Conservation (phyloP, 2,113 vertebrate species). For the Hemibagrus wyckioides region DNA sequence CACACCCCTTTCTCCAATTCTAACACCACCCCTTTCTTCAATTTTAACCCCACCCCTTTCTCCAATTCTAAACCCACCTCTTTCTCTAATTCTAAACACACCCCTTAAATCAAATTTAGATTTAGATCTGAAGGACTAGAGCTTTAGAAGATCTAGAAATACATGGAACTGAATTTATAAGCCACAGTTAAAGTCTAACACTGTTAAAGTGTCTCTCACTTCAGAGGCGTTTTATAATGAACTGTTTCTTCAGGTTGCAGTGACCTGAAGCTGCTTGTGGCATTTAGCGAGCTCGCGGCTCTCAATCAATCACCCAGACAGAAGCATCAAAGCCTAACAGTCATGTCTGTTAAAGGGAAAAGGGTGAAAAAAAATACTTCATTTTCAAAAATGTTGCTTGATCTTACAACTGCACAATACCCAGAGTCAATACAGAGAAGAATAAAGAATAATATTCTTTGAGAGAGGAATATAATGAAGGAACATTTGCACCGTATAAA, state of each 20-base stretch:
- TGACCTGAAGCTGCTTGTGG: neutral
- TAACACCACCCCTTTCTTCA: no score
- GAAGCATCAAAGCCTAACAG: slow-evolving; percentile 5
- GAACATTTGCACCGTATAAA: no score
- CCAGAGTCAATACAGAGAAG: neutral
- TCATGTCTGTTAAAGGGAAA: slow-evolving; percentile 2
- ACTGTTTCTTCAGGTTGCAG: neutral
- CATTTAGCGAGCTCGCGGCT: neutral
- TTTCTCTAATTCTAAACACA: no score
- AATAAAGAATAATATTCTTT: neutral
- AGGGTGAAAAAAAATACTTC: neutral
- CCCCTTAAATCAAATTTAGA: no score
- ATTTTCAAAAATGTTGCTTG: no score
- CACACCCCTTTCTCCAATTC: no score
- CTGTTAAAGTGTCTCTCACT: neutral
- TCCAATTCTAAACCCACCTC: no score
- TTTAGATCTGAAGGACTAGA: no score
- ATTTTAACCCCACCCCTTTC: no score
- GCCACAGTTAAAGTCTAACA: neutral
- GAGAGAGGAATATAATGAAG: neutral
- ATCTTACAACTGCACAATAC: no score
- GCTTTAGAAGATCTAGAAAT: neutral
- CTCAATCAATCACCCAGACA: neutral
- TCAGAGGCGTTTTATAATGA: slow-evolving; percentile 8
- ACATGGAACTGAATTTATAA: neutral